Evolutionary conservation across 2,797 vertebrate species (phyloP), one percentile per base, ranked within the genome.

Genomic region (Aselliscus stoliczkanus): DNA sequence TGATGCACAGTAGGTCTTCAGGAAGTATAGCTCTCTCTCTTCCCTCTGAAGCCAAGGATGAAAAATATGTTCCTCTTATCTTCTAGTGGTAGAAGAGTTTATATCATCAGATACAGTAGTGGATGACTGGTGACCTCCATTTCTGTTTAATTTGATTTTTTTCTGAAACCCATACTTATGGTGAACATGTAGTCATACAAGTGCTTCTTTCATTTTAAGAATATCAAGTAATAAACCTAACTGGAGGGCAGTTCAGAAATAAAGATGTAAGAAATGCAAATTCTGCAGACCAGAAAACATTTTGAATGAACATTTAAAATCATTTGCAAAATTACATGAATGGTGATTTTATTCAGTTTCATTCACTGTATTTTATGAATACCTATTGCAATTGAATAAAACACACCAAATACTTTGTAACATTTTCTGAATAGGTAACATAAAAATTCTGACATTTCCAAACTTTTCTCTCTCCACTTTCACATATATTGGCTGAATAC

Each of bases 281-380:
- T 95, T 92, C 13, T 70, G 39, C 88, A 56, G 17, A 13, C n/a
- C 2, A 70, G n/a, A 86, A 95, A 70, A 37, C 3, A 65, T 93
- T 96, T 75, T 73, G 29, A 75, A 88, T 86, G 21, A 92, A 88
- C 75, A 10, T 89, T 89, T 95, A n/a, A 92, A 89, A 90, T 34
- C 1, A 73, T 92, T 91, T 92, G 34, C 17, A 77, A 88, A 86
- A 58, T 88, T 31, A 70, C 1, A 65, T 5, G 31, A 60, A 73
- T 65, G 11, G 12, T 85, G 44, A 94, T 75, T 67, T 89, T 75
- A 67, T 67, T 95, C 29, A 56, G 10, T 2, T 76, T 65, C 29
- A 65, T 91, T 93, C 37, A 60, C 10, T 86, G 18, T 44, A 25
- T 80, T 94, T 76, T 82, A 56, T 62, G 72, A 90, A 65, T 83